Percentiles rank a stretch among this genome's conserved stretches.
phyloP scores from a whole-genome alignment of 2,113 vertebrate species.

The Petroica traversi region DNA sequence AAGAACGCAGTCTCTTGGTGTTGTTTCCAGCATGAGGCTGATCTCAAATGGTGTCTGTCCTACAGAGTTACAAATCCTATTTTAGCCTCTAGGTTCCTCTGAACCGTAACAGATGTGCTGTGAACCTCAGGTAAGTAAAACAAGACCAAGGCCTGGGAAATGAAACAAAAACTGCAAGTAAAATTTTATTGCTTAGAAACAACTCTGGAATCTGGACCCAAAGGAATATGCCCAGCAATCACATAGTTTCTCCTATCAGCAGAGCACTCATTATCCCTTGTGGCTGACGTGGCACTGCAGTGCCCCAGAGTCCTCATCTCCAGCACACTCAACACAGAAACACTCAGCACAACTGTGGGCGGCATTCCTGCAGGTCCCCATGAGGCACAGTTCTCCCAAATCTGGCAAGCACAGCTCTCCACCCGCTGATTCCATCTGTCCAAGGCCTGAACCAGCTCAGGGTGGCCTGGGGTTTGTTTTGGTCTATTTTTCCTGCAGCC shows the following conservation, averaged over 20 bases:
- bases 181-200: not conserved
- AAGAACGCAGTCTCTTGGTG: not conserved
- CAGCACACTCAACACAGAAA: not conserved
- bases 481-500: not conserved
- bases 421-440: not conserved
- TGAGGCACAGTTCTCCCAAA: not conserved
- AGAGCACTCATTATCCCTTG: not conserved
- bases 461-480: not conserved
- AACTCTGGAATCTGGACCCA: not conserved
- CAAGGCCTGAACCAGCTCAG: not conserved
- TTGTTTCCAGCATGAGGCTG: not conserved
- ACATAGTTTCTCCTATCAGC: not conserved
- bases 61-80: not conserved
- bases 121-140: not conserved
- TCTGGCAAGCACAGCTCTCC: not conserved
- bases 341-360: not conserved
- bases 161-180: not conserved
- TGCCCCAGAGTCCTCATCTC: not conserved
- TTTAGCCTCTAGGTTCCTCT: not conserved
- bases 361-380: not conserved
- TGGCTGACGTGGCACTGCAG: not conserved
- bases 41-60: not conserved
- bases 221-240: not conserved
- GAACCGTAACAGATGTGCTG: not conserved
- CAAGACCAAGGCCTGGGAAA: not conserved